phyloP scores from a whole-genome alignment of 2,113 vertebrate genomes.

The Nasalis larvatus region DNA sequence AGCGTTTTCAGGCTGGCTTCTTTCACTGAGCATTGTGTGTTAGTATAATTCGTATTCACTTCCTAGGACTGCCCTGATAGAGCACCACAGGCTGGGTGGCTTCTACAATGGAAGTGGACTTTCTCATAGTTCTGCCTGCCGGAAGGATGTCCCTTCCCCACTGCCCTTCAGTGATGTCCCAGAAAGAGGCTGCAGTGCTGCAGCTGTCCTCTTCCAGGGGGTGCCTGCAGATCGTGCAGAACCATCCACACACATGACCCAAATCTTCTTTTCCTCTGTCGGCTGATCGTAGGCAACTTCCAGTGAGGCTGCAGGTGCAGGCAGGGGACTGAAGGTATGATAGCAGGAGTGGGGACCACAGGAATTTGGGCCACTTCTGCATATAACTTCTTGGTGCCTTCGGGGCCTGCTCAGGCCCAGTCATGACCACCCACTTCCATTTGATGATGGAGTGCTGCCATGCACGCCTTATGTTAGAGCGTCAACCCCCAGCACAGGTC shows the following conservation, averaged over 20 bases:
- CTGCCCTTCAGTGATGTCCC: neutral
- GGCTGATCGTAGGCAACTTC: neutral
- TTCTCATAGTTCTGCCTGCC: neutral
- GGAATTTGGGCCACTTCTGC: neutral
- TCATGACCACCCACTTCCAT: neutral
- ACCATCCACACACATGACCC: neutral
- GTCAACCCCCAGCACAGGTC: neutral
- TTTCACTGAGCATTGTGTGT: neutral
- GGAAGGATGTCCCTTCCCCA: neutral
- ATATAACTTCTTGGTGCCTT: neutral
- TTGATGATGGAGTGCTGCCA: neutral
- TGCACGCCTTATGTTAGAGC: neutral
- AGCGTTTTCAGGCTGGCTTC: too few relatives aligned
- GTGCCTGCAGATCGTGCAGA: neutral
- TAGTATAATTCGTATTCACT: neutral
- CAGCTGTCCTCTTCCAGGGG: neutral
- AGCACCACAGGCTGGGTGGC: too few relatives aligned
- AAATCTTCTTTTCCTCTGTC: neutral
- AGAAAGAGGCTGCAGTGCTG: neutral
- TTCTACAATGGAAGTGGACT: neutral
- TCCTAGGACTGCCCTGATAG: neutral
- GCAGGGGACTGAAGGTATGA: neutral
- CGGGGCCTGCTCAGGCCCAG: neutral
- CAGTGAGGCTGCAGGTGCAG: neutral
- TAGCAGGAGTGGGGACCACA: neutral